Evolutionary conservation across 2,888 invertebrate species (phyloP).

Genomic region (Eurytoma californica): DNA sequence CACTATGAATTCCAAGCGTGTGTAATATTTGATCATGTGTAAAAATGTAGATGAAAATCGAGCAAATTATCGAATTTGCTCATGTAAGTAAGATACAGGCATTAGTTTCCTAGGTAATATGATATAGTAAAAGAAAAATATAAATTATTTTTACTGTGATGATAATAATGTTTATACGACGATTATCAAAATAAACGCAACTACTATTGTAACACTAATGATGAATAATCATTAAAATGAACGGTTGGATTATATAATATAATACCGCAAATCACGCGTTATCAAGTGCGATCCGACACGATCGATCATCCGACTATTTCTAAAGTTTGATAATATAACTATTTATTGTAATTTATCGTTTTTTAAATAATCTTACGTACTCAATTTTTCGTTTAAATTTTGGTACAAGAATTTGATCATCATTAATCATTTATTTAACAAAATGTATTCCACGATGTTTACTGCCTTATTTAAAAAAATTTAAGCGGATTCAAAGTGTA

Average conservation of each 20-base stretch:
- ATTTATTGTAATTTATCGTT: slow-evolving; percentile 4
- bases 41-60: slow-evolving; percentile 46
- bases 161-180: slow-evolving; percentile 75
- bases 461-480: slow-evolving; percentile 50
- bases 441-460: slow-evolving; percentile 14
- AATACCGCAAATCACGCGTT: slow-evolving; percentile 34
- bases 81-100: slow-evolving; percentile 55
- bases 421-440: too few relatives aligned
- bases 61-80: slow-evolving; percentile 50
- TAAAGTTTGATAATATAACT: slow-evolving; percentile 31
- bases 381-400: too few relatives aligned
- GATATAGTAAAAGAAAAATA: slow-evolving; percentile 57
- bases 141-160: slow-evolving; percentile 75
- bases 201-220: slow-evolving; percentile 67
- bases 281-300: slow-evolving; percentile 49
- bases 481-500: slow-evolving; percentile 33
- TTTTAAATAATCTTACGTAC: too few relatives aligned
- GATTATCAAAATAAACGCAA: slow-evolving; percentile 70
- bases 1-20: slow-evolving; percentile 48
- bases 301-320: slow-evolving; percentile 11
- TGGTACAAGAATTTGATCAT: too few relatives aligned
- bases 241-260: slow-evolving; percentile 17
- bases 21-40: slow-evolving; percentile 42
- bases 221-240: slow-evolving; percentile 54
- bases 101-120: slow-evolving; percentile 54